Percentiles rank a stretch among this genome's conserved stretches.
Evolutionary conservation across 2,888 invertebrate species (phyloP).

Genomic region (Tenthredo scrophulariae): DNA sequence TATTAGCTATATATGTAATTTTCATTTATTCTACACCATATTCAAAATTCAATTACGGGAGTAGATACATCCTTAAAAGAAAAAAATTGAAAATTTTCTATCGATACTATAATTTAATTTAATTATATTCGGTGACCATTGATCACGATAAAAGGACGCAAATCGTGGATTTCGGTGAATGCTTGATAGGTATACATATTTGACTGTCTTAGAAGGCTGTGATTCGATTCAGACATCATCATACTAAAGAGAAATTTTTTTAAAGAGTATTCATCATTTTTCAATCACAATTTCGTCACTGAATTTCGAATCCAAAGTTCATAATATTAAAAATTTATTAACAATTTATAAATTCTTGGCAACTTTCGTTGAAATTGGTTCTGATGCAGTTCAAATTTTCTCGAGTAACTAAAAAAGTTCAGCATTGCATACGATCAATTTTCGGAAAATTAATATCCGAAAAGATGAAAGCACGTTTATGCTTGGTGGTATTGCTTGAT

Average conservation of each 20-base stretch:
- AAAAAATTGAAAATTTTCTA: not conserved
- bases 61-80: not conserved
- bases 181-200: too few relatives aligned
- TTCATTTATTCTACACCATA: not conserved
- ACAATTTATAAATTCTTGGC: not conserved
- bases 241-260: not conserved
- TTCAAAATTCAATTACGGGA: not conserved
- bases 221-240: not conserved
- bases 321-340: not conserved
- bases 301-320: not conserved
- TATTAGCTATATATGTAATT: not conserved
- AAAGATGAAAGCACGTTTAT: not conserved
- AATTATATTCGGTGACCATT: not conserved
- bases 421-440: not conserved
- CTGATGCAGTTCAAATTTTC: not conserved
- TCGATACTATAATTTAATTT: not conserved
- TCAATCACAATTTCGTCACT: not conserved
- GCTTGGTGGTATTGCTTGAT: not conserved
- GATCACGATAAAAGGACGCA: not conserved
- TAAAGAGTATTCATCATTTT: not conserved
- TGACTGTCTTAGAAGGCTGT: not conserved
- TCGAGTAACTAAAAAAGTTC: not conserved
- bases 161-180: too few relatives aligned
- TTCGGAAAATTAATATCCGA: not conserved
- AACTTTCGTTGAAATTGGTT: not conserved